phyloP scores from a whole-genome alignment of 1,140 invertebrate species.

The Psix sp. region DNA sequence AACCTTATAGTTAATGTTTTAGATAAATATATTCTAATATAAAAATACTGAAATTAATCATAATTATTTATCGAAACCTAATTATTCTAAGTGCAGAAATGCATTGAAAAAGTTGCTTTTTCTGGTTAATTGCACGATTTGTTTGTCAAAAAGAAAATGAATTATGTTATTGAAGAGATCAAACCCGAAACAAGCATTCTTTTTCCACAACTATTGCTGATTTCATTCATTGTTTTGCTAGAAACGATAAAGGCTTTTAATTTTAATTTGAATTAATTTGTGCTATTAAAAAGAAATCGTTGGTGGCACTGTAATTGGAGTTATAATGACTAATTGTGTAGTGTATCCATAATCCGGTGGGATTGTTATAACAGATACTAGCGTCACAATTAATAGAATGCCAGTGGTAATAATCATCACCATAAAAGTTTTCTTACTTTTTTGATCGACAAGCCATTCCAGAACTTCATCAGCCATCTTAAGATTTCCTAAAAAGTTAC shows the following conservation, averaged over 20 bases:
- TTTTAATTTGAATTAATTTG: conserved; percentile 9
- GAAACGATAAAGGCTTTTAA: no score
- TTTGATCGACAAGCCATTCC: conserved; percentile 95
- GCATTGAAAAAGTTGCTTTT: no score
- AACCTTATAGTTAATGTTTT: no score
- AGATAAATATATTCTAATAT: no score
- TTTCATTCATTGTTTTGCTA: conserved; percentile 20
- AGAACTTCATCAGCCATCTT: conserved; percentile 96
- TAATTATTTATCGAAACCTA: no score
- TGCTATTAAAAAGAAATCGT: conserved; percentile 63
- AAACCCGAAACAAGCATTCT: conserved; percentile 34
- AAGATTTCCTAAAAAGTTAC: conserved; percentile 91
- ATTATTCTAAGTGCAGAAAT: no score
- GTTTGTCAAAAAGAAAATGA: conserved; percentile 27
- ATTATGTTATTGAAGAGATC: conserved; percentile 25
- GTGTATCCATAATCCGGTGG: conserved; percentile 73
- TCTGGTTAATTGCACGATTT: conserved; percentile 24
- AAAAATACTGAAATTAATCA: no score
- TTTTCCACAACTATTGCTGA: conserved; percentile 24
- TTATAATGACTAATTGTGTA: conserved; percentile 71
- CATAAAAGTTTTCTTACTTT: conserved; percentile 86
- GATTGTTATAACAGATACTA: conserved; percentile 76
- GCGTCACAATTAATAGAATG: conserved; percentile 77
- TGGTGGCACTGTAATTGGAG: conserved; percentile 69
- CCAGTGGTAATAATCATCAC: conserved; percentile 78